These are phyloP conservation scores for Andrena chrysosceles DNA, from an alignment of 2,888 invertebrate genomes.

Conservation along the genomic window DNA sequence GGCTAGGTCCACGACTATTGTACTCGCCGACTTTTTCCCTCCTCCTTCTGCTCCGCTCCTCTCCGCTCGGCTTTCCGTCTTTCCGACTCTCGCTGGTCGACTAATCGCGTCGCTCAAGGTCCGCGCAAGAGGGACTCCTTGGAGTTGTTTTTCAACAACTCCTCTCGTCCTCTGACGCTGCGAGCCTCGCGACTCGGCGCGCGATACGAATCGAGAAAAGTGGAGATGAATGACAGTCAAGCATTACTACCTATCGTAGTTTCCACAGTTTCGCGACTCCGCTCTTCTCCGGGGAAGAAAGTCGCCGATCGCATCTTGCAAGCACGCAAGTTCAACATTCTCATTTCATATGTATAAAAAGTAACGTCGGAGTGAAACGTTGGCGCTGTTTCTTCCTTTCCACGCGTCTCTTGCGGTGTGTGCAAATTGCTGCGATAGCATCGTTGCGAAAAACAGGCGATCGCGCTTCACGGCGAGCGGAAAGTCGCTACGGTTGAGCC, in stretches of 20 bases:
- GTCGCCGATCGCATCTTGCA: too few species aligned
- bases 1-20: conserved; percentile 40
- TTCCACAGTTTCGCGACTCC: too few species aligned
- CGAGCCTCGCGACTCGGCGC: background rate
- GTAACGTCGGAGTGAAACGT: background rate
- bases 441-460: conserved; percentile 34
- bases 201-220: background rate
- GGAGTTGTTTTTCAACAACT: background rate
- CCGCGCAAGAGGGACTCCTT: background rate
- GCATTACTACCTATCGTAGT: too few species aligned
- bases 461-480: conserved; percentile 33
- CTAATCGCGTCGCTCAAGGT: conserved; percentile 50
- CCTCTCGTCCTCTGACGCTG: background rate
- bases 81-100: conserved; percentile 47
- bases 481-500: conserved; percentile 37
- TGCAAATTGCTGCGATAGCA: background rate
- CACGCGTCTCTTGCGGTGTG: background rate
- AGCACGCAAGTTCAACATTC: too few species aligned
- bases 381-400: background rate
- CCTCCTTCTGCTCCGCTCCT: background rate
- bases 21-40: conserved; percentile 24
- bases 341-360: background rate
- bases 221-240: background rate
- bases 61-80: conserved; percentile 31
- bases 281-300: too few species aligned